Evolutionary conservation across 1,140 invertebrate genomes (phyloP), one percentile per base, ranked within the genome.

Genomic region (Drosophila sechellia): DNA sequence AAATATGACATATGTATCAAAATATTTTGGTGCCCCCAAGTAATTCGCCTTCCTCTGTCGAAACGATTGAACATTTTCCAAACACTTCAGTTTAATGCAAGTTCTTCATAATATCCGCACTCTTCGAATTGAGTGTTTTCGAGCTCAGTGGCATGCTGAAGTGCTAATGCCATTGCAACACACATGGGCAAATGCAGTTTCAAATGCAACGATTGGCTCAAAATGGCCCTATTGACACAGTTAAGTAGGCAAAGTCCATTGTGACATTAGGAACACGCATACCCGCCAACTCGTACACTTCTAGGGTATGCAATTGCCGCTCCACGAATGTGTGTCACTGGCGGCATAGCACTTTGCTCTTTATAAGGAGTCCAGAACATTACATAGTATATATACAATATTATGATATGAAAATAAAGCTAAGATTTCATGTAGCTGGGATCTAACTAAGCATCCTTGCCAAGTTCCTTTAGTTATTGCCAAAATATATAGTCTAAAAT

Each of bases 51-150:
- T 22, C 57, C 25, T 17, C 20, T 22, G 2, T 22, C 20, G 20
- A 22, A 60, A 17, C 49, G 60, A 68, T 52, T 68, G 64, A 68
- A 52, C 46, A 71, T 71, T 71, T 71, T 72, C 49, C 39, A 71
- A 72, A 59, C 68, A 71, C 69, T 72, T 72, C 69, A 71, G 35
- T 72, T 71, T 71, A 72, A 72, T 72, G 66, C 69, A 72, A 72
- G 55, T 71, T 72, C 69, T 50, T 72, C 60, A 71, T 71, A 60
- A 71, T 72, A 59, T 72, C 69, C 55, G 54, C 42, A 59, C 64
- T 70, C 49, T 56, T 68, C 25, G 63, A 68, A 70, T 54, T 70
- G 63, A 66, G 63, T 70, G 66, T 22, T 45, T 69, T 43, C 13
- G 52, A 69, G 68, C 71, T 72, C 54, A 59, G 68, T 72, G 66